Evolutionary conservation across 2,888 invertebrate genomes (phyloP).

Genomic region (Catocala nupta): DNA sequence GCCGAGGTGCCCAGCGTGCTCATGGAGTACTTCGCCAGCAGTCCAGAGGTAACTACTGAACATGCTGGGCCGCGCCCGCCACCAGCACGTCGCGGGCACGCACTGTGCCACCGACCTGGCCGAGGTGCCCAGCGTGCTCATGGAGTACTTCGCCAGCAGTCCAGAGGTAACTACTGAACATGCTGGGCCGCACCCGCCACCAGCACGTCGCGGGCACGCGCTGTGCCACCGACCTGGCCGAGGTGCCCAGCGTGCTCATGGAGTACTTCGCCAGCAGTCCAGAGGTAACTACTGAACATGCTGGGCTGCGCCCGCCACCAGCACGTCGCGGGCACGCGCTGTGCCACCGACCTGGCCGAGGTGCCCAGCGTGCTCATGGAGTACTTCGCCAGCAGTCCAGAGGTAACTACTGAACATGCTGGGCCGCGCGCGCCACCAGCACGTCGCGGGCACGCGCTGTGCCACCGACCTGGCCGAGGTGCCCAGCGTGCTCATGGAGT

Average conservation of each 20-base stretch:
- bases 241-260: conserved; percentile 99
- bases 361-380: conserved; percentile 99
- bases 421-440: conserved; percentile 97
- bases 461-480: conserved; percentile 99
- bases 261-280: conserved; percentile 98
- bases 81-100: too few species aligned
- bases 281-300: conserved; percentile 88
- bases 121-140: too few species aligned
- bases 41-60: too few species aligned
- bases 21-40: too few species aligned
- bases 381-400: conserved; percentile 96
- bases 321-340: conserved; percentile 98
- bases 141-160: too few species aligned
- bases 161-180: too few species aligned
- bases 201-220: conserved; percentile 99
- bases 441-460: conserved; percentile 98
- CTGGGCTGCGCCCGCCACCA: conserved; percentile 97
- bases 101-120: too few species aligned
- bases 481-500: conserved; percentile 99
- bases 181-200: conserved; percentile 97
- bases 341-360: conserved; percentile 99
- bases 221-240: conserved; percentile 98
- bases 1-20: conserved; percentile 99
- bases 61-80: too few species aligned
- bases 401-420: conserved; percentile 90